Evolutionary conservation across 2,113 vertebrate species (phyloP).

Genomic region (Calonectris borealis): DNA sequence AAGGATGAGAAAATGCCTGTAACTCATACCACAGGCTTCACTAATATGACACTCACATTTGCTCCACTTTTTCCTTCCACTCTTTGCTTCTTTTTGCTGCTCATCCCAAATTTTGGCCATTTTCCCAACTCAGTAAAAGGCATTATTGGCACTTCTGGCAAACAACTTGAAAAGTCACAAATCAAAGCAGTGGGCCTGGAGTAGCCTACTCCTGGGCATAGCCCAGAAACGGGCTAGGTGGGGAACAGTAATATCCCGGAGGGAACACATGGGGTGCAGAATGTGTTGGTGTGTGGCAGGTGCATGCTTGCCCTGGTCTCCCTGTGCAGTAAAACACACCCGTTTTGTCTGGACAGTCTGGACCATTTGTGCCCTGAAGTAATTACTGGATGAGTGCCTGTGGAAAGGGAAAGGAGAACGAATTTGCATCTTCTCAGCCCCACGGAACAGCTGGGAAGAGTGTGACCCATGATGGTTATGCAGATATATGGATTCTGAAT

Average conservation of each 20-base stretch:
- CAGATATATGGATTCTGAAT: neutral
- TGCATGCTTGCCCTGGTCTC: neutral
- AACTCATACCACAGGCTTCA: neutral
- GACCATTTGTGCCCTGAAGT: neutral
- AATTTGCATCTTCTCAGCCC: neutral
- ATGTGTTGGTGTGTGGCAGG: neutral
- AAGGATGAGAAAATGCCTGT: neutral
- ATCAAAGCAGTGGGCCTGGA: neutral
- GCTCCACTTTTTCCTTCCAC: neutral
- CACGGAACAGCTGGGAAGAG: neutral
- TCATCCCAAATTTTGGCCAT: neutral
- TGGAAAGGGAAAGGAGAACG: neutral
- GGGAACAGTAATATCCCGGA: neutral
- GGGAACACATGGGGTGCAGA: neutral
- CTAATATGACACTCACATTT: neutral
- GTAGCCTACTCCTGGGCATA: neutral
- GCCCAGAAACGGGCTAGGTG: neutral
- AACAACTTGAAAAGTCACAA: neutral
- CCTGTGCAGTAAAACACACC: neutral
- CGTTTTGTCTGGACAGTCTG: neutral
- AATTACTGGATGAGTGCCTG: neutral
- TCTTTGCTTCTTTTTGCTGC: neutral
- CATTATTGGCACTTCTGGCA: neutral
- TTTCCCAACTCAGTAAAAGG: neutral
- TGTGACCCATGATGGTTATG: neutral